Evolutionary conservation across 2,888 invertebrate genomes (phyloP), one percentile per base, ranked within the genome.

Genomic region (Hyalella azteca): DNA sequence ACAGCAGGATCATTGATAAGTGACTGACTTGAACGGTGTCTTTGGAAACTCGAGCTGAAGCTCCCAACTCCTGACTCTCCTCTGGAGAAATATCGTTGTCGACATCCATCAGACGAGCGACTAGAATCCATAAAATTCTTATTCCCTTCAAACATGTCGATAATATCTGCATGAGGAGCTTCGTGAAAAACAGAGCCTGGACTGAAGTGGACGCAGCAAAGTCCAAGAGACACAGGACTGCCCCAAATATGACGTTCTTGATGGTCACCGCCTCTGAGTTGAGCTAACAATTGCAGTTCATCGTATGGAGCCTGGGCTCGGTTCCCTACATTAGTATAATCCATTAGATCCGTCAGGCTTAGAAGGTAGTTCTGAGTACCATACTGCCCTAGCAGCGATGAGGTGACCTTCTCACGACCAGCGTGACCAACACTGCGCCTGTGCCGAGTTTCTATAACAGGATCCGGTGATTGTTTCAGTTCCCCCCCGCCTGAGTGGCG

Each of bases 221-320:
- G 40, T 7, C 75, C 45, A 2, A 75, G 26, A 1, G 75, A 75
- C 45, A 75, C 22, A 26, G 75, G 75, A 45, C 75, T 75, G 45
- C 75, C 75, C 75, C 75, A 75, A 4, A 41, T n/a, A 36, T 75
- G 75, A 41, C 45, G 36, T n/a, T 75, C 22, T 39, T 75, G 40
- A 32, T 41, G 45, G 3, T 19, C 36, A 9, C 45, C 75, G 5
- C 45, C 45, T 13, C 75, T 22, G 29, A 41, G 41, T 13, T 45
- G 29, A 19, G 75, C 75, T 45, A 75, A 22, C 40, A 75, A 41
- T 22, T 22, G 22, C 75, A 75, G 36, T n/a, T 75, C 75, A 45
- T 75, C 75, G 29, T 26, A 75, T n/a, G 75, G 75, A 45, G 45
- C 45, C 11, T 19, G 15, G n/a, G n/a, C 45, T 41, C 26, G 40